Evolutionary conservation across 2,888 invertebrate genomes (phyloP).

Genomic region (Andrena dorsata): DNA sequence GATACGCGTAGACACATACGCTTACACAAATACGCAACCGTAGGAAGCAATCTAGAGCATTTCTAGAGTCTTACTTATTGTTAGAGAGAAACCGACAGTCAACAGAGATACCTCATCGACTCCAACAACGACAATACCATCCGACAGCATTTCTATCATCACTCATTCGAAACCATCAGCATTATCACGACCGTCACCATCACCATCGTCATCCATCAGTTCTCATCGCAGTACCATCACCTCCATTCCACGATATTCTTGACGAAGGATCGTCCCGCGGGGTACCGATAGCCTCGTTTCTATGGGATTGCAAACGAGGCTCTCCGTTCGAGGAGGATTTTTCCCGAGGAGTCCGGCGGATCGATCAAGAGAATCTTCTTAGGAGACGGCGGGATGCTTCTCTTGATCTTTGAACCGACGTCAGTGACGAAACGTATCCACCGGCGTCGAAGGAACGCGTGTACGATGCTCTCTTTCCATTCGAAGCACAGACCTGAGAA

Average conservation of each 20-base stretch:
- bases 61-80: conserved; percentile 60
- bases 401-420: neutral
- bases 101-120: conserved; percentile 56
- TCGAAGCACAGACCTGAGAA: too few relatives aligned
- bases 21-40: conserved; percentile 60
- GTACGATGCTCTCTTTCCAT: too few relatives aligned
- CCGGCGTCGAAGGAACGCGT: conserved; percentile 1
- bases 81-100: conserved; percentile 62
- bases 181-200: conserved; percentile 44
- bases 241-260: conserved; percentile 22
- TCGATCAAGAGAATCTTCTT: conserved; percentile 14
- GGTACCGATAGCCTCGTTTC: conserved; percentile 12
- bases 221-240: conserved; percentile 35
- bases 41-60: conserved; percentile 76
- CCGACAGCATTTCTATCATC: conserved; percentile 60
- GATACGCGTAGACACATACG: neutral
- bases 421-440: neutral
- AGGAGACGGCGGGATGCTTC: neutral
- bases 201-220: conserved; percentile 42
- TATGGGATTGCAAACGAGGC: conserved; percentile 5
- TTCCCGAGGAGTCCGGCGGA: neutral
- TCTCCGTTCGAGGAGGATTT: conserved; percentile 11
- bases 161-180: conserved; percentile 29
- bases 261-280: conserved; percentile 28
- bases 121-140: conserved; percentile 57